phyloP scores from a whole-genome alignment of 2,113 vertebrate species.

The Catagonus wagneri region DNA sequence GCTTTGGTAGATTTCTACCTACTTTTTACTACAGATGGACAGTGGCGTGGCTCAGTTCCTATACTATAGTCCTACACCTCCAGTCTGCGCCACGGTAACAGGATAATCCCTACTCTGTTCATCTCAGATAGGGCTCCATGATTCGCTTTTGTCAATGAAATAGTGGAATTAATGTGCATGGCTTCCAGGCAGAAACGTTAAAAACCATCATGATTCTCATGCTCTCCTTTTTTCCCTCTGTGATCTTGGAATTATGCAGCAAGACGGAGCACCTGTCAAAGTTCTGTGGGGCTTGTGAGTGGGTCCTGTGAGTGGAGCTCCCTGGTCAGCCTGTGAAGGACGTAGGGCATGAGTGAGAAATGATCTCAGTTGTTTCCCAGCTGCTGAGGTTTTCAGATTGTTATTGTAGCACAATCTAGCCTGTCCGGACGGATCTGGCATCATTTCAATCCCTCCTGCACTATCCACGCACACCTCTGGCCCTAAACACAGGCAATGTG shows the following conservation, averaged over 20 bases:
- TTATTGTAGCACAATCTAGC: background rate
- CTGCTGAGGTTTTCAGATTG: background rate
- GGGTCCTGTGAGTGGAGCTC: background rate
- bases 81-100: background rate
- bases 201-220: background rate
- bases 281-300: background rate
- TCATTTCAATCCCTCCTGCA: background rate
- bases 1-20: background rate
- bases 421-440: no score
- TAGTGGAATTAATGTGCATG: background rate
- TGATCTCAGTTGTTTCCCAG: background rate
- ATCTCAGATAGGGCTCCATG: background rate
- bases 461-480: background rate
- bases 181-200: background rate
- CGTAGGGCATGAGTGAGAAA: background rate
- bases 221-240: background rate
- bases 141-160: background rate
- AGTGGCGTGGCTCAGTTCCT: background rate
- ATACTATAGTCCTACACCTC: rapidly evolving
- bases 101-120: rapidly evolving
- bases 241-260: background rate
- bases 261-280: background rate
- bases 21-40: background rate
- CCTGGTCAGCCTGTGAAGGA: background rate
- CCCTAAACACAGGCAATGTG: background rate